Conservation (phyloP, 2,888 invertebrate genomes). For the Nemapogon koenigi region DNA sequence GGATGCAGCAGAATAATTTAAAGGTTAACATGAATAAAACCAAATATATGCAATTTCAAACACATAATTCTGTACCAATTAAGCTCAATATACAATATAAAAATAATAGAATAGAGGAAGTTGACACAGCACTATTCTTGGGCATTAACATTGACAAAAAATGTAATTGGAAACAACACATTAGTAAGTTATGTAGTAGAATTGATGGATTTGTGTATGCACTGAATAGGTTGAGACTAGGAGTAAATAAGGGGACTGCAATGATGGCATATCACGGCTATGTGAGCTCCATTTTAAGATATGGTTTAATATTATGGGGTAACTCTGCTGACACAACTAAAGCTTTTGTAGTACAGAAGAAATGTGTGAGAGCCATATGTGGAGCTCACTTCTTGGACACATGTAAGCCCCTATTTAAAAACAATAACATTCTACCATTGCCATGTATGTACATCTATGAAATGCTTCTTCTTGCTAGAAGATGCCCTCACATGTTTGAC, state of each 20-base stretch:
- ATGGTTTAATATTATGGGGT: conserved; percentile 4
- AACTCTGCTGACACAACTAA: neutral
- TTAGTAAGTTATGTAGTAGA: neutral
- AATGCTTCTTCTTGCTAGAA: neutral
- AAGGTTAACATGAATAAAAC: conserved; percentile 5
- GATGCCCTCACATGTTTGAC: neutral
- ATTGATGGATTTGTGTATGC: conserved; percentile 1
- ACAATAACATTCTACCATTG: neutral
- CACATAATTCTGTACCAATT: neutral
- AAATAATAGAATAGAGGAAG: neutral
- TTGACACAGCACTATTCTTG: neutral
- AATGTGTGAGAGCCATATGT: conserved; percentile 5
- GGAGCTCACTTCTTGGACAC: neutral
- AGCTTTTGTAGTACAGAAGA: conserved; percentile 1
- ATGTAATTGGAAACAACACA: neutral
- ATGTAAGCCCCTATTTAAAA: conserved; percentile 1
- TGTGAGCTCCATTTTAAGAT: neutral
- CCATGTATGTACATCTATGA: neutral
- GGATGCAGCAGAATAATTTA: neutral
- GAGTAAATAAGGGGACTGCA: neutral
- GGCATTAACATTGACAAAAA: neutral
- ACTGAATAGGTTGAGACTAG: too few relatives aligned
- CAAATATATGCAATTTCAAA: conserved; percentile 1
- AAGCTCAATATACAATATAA: neutral
- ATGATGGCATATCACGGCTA: neutral